Evolutionary conservation across 2,797 vertebrate genomes (phyloP).

Genomic region (Pangasius mekongensis): DNA sequence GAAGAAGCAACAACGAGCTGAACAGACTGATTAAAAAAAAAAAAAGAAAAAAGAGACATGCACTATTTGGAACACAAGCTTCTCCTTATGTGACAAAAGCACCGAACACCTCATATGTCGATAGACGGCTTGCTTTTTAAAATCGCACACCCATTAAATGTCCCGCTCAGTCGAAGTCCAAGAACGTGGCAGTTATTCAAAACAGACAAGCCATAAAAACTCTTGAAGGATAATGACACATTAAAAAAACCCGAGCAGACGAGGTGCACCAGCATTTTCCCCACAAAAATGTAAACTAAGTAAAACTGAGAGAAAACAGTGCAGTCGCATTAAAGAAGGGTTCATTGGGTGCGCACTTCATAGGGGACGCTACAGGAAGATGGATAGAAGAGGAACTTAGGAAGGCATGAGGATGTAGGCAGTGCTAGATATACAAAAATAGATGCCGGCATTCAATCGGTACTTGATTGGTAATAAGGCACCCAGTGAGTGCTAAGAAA

Average conservation of each 20-base stretch:
- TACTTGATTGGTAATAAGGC: neutral
- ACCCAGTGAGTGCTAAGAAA: neutral
- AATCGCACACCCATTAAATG: neutral
- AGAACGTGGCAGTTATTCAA: neutral
- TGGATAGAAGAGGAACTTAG: neutral
- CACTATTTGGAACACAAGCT: neutral
- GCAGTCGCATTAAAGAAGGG: neutral
- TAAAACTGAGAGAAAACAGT: neutral
- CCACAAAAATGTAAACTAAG: neutral
- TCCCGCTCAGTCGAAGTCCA: neutral
- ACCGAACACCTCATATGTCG: neutral
- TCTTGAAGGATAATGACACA: neutral
- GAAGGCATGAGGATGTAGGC: neutral
- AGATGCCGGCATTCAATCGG: neutral
- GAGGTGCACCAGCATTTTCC: neutral
- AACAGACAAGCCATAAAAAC: neutral
- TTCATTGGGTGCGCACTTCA: slow-evolving; percentile 18
- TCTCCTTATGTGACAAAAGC: neutral
- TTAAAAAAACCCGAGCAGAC: neutral
- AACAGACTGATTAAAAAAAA: neutral
- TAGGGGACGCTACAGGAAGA: neutral
- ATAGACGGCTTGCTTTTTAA: neutral
- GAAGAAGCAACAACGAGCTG: neutral
- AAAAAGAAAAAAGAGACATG: neutral
- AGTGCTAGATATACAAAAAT: neutral